Evolutionary conservation across 2,797 vertebrate genomes (phyloP).

Genomic region (Centroberyx gerrardi): DNA sequence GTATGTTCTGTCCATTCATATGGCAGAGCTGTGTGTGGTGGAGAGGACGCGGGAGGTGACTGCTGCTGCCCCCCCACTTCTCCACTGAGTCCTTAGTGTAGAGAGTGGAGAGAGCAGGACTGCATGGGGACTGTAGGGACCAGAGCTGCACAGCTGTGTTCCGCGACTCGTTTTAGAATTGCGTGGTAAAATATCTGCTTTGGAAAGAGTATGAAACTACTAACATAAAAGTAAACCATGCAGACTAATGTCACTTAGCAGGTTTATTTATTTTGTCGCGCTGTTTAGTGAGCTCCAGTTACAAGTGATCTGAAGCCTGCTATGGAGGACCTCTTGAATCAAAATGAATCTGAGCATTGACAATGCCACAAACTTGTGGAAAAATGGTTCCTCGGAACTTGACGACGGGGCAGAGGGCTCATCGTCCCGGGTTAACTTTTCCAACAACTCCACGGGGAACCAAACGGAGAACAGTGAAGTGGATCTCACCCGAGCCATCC

Average conservation of each 20-base stretch:
- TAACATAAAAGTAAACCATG: slow-evolving; percentile 26
- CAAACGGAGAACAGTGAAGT: slow-evolving; percentile 80
- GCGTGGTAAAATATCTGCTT: background rate
- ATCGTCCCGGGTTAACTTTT: slow-evolving; percentile 78
- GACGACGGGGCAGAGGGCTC: slow-evolving; percentile 61
- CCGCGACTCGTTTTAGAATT: background rate
- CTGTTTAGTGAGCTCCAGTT: slow-evolving; percentile 55
- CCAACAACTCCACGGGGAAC: slow-evolving; percentile 85
- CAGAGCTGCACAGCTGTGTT: slow-evolving; percentile 25
- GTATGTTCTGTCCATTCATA: slow-evolving; percentile 59
- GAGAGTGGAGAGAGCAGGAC: slow-evolving; percentile 57
- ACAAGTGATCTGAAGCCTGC: slow-evolving; percentile 76
- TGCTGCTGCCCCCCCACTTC: slow-evolving; percentile 65
- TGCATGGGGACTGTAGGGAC: slow-evolving; percentile 36
- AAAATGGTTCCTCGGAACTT: slow-evolving; percentile 87
- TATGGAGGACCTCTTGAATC: slow-evolving; percentile 90
- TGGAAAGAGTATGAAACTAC: slow-evolving; percentile 9
- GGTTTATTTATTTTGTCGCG: slow-evolving; percentile 30
- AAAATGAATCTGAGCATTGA: slow-evolving; percentile 92
- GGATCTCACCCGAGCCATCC: slow-evolving; percentile 89
- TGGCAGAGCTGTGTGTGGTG: slow-evolving; percentile 61
- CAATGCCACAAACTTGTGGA: slow-evolving; percentile 87
- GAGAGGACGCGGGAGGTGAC: slow-evolving; percentile 64
- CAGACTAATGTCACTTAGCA: slow-evolving; percentile 17
- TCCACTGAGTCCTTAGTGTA: slow-evolving; percentile 53